These are phyloP conservation scores for Drosophila parthenogenetica DNA, from an alignment of 2,888 invertebrate genomes.

Conservation along the genomic window DNA sequence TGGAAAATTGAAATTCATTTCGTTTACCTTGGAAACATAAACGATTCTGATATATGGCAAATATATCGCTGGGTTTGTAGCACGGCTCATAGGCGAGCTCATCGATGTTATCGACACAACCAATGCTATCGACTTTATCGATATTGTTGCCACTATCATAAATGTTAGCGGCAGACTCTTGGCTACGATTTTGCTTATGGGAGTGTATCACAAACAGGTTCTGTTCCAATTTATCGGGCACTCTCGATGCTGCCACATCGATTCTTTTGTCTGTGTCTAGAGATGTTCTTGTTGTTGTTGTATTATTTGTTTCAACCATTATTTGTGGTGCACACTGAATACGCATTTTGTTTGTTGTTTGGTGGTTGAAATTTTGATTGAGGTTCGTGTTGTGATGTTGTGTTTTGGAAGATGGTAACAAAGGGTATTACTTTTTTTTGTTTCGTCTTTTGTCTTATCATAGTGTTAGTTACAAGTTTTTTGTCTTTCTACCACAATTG, in stretches of 20 bases:
- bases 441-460: slow-evolving; percentile 40
- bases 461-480: slow-evolving; percentile 76
- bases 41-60: slow-evolving; percentile 83
- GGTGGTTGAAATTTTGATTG: slow-evolving; percentile 21
- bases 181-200: slow-evolving; percentile 66
- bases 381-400: slow-evolving; percentile 42
- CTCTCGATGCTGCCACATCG: slow-evolving; percentile 40
- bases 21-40: slow-evolving; percentile 83
- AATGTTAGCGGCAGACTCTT: slow-evolving; percentile 57
- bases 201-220: slow-evolving; percentile 75
- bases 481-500: slow-evolving; percentile 17
- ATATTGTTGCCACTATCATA: slow-evolving; percentile 59
- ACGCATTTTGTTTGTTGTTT: slow-evolving; percentile 35
- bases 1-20: slow-evolving; percentile 58
- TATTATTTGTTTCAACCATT: slow-evolving; percentile 44
- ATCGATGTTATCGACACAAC: slow-evolving; percentile 40
- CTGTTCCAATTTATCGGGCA: slow-evolving; percentile 65
- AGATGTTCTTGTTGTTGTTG: slow-evolving; percentile 33
- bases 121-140: slow-evolving; percentile 34
- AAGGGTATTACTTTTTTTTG: slow-evolving; percentile 70
- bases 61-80: slow-evolving; percentile 82
- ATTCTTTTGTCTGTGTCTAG: slow-evolving; percentile 39
- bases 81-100: slow-evolving; percentile 78
- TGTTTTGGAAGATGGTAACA: slow-evolving; percentile 77
- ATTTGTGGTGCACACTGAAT: slow-evolving; percentile 63